phyloP scores from a whole-genome alignment of 2,113 vertebrate genomes.

The Cricetomys ansorgei region DNA sequence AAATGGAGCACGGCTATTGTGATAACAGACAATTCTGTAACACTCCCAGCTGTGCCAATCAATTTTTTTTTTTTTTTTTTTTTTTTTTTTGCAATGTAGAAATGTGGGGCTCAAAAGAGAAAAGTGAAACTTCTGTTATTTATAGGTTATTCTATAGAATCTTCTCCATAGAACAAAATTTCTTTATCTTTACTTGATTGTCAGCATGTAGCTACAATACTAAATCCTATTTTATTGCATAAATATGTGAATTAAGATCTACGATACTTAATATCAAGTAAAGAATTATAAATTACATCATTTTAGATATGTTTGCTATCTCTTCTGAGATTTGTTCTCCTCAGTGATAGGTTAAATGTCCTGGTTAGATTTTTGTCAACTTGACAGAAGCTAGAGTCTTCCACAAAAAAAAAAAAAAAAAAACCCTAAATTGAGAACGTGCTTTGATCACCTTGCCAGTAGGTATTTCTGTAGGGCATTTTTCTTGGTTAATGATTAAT shows the following conservation, averaged over 20 bases:
- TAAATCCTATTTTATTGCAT: neutral
- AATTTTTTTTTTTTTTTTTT: constrained; percentile 24
- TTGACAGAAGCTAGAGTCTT: neutral
- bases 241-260: neutral
- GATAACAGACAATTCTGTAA: neutral
- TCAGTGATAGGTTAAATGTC: neutral
- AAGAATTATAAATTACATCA: neutral
- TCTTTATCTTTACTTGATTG: constrained; percentile 26
- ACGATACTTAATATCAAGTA: neutral
- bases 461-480: neutral
- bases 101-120: neutral
- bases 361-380: neutral
- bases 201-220: neutral
- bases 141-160: neutral
- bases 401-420: too few species aligned
- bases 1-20: neutral
- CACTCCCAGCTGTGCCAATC: neutral
- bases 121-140: neutral
- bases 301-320: neutral
- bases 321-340: neutral
- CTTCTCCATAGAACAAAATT: neutral
- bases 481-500: neutral
- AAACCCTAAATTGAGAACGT: neutral
- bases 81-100: neutral
- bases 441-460: neutral